Base-by-base conservation (phyloP, 2,797 vertebrate species). In the Artibeus jamaicensis region DNA sequence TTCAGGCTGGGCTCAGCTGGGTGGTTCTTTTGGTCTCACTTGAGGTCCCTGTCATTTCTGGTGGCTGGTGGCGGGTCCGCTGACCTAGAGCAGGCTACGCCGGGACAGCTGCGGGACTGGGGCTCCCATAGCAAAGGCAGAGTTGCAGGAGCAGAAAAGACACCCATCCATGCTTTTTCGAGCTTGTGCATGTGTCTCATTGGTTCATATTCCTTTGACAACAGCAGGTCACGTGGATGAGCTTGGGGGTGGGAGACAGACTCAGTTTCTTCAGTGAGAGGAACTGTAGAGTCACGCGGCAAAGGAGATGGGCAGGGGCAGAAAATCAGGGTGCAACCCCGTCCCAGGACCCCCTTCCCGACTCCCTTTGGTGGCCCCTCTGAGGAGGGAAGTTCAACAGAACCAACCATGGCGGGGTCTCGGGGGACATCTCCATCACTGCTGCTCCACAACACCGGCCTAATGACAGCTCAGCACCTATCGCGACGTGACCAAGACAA, bases 401-500 rank as follows among this genome's bases (percentile, higher is more conserved):
- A 14, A 32, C 4, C 15, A 16, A 0, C n/a, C 32, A 16, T 26
- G 9, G 34, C 32, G 18, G 26, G 11, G 21, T 5, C 11, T 39
- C 21, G 8, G 34, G 55, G 50, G 16, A 4, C 8, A 37, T 15
- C 21, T 12, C 37, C 55, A 12, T 65, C 9, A 0, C 29, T 3
- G 18, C 42, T 24, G 32, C 44, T 32, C 15, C 12, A 6, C 3
- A 1, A 5, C 37, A 22, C 0, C 5, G 62, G 55, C 82, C 74
- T 55, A 2, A 2, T n/a, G 9, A 34, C 29, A 9, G 15, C 34
- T 62, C 15, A 1, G 1, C 26, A 8, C 5, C 16, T 9, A 5
- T 9, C 0, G 9, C 1, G 8, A 16, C 8, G 9, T 1, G 8
- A 16, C 8, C 0, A 0, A 24, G 78, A 14, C 57, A 11, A 34